phyloP scores from a whole-genome alignment of 1,140 invertebrate genomes.

The Plectus sambesii region DNA sequence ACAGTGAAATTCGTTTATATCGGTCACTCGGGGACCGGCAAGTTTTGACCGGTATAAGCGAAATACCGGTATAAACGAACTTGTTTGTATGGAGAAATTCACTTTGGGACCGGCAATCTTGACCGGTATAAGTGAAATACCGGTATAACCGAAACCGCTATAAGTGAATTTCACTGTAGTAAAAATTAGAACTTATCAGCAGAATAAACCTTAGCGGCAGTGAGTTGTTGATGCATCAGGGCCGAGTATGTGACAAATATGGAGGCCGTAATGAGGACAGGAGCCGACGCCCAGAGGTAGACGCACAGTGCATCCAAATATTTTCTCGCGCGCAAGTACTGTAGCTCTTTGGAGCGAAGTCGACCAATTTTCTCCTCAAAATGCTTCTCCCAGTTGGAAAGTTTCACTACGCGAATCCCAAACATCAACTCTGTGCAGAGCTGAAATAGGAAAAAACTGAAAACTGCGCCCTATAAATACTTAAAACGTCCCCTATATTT shows the following conservation, averaged over 20 bases:
- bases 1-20: too few relatives aligned
- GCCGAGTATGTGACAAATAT: constrained; percentile 80
- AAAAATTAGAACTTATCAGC: too few relatives aligned
- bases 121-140: too few relatives aligned
- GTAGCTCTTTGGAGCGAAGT: constrained; percentile 60
- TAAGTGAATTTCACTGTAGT: too few relatives aligned
- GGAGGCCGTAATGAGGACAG: constrained; percentile 77
- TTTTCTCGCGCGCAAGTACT: constrained; percentile 67
- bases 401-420: constrained; percentile 77
- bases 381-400: constrained; percentile 81
- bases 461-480: constrained; percentile 11
- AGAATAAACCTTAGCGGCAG: constrained; percentile 76
- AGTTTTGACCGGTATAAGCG: too few relatives aligned
- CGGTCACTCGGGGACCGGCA: too few relatives aligned
- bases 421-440: constrained; percentile 72
- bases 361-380: constrained; percentile 58
- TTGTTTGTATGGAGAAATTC: too few relatives aligned
- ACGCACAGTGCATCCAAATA: constrained; percentile 97
- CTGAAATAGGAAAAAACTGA: constrained; percentile 34
- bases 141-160: too few relatives aligned
- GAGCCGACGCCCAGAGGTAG: constrained; percentile 98
- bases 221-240: constrained; percentile 62
- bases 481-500: too few relatives aligned
- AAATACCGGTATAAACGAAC: too few relatives aligned
- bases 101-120: too few relatives aligned